A percentile compares a stretch with the other conserved stretches of the same genome.
phyloP scores from a whole-genome alignment of 2,888 invertebrate genomes.

The Odontocolon sp. region DNA sequence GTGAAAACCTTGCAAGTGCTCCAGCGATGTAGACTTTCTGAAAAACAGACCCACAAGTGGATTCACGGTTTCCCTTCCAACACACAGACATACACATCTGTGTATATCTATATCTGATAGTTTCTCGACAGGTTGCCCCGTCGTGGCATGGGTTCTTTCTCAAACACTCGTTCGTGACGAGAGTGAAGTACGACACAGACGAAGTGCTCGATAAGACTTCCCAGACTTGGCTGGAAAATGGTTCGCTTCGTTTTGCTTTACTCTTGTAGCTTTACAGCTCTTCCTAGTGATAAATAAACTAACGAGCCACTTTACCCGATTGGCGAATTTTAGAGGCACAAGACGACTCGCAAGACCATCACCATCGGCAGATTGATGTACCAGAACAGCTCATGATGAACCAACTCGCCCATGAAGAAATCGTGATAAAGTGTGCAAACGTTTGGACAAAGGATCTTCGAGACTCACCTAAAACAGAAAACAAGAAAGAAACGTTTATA shows the following conservation, averaged over 20 bases:
- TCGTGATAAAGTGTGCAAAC: slow-evolving; percentile 39
- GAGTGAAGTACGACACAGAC: slow-evolving; percentile 27
- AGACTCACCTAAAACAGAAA: slow-evolving; percentile 48
- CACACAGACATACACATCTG: no score
- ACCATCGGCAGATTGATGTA: background rate
- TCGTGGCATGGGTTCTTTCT: slow-evolving; percentile 4
- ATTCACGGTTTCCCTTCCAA: background rate
- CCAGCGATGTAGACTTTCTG: no score
- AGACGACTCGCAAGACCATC: slow-evolving; percentile 1
- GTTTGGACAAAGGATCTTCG: slow-evolving; percentile 2
- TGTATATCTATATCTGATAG: slow-evolving; percentile 4
- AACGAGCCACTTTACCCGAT: slow-evolving; percentile 47
- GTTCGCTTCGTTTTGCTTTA: background rate
- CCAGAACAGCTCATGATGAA: background rate
- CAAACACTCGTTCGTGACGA: slow-evolving; percentile 28
- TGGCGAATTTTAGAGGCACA: slow-evolving; percentile 30
- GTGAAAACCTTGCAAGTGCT: no score
- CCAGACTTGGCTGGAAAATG: background rate
- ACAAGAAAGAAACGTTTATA: slow-evolving; percentile 21
- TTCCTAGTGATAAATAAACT: slow-evolving; percentile 40
- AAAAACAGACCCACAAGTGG: background rate
- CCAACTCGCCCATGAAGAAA: slow-evolving; percentile 19
- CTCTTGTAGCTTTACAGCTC: background rate
- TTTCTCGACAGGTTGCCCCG: slow-evolving; percentile 3
- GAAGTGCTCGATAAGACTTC: slow-evolving; percentile 34